A percentile compares a stretch with the other conserved stretches of the same genome.
These are phyloP conservation scores for Aphelinus certus DNA, from an alignment of 1,140 invertebrate species.

Conservation along the genomic window DNA sequence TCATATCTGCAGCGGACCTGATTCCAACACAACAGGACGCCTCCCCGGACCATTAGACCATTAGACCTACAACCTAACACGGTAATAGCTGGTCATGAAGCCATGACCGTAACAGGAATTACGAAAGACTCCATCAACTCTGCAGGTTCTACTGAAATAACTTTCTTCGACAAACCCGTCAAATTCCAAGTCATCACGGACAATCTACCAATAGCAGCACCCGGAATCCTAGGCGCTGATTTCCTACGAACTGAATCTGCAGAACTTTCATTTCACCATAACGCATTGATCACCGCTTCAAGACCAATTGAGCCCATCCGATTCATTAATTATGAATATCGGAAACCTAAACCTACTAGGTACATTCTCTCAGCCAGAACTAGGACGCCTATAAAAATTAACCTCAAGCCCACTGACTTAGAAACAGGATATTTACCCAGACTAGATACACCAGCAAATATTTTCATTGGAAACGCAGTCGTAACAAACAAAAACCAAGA, in stretches of 20 bases:
- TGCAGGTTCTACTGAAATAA: conserved; percentile 5
- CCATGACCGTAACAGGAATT: conserved; percentile 17
- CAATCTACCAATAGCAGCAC: not conserved
- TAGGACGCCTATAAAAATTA: not conserved
- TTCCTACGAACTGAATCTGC: conserved; percentile 26
- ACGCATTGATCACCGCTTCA: conserved; percentile 13
- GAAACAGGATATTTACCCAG: not conserved
- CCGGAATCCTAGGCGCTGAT: conserved; percentile 21
- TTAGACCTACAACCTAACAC: not conserved
- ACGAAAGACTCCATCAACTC: conserved; percentile 2
- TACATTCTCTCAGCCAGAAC: not conserved
- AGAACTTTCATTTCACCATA: conserved; percentile 33
- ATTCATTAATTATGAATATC: not conserved
- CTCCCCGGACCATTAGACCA: not conserved
- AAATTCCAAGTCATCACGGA: not conserved
- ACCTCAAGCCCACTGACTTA: not conserved
- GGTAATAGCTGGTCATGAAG: conserved; percentile 15
- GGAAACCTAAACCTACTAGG: not conserved
- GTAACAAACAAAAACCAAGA: not conserved
- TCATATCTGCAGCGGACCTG: too few species aligned
- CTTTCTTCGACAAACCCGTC: not conserved
- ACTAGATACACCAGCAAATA: conserved; percentile 14
- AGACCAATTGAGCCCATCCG: conserved; percentile 12
- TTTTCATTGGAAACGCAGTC: conserved; percentile 25
- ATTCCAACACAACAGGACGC: too few species aligned